phyloP scores from a whole-genome alignment of 2,797 vertebrate genomes.

The Fistularia commersonii region DNA sequence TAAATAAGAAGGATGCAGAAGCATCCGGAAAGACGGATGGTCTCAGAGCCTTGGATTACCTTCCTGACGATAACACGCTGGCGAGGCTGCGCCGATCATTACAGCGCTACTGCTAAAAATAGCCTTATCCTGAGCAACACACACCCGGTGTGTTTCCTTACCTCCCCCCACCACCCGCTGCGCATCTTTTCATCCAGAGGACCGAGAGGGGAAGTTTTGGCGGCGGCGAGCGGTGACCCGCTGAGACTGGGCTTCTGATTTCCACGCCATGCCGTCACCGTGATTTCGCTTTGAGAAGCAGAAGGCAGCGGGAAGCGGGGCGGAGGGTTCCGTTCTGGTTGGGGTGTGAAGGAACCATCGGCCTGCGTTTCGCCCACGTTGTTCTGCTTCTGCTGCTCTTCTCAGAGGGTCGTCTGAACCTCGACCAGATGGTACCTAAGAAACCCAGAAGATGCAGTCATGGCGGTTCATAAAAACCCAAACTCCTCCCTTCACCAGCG shows the following conservation, averaged over 20 bases:
- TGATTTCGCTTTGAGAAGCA: neutral
- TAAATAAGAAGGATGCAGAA: constrained; percentile 6
- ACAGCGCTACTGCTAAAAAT: constrained; percentile 18
- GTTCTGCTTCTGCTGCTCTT: too few species aligned
- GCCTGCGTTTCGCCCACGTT: too few species aligned
- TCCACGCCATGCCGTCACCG: constrained; percentile 3
- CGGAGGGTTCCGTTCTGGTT: too few species aligned
- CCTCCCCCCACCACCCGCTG: neutral
- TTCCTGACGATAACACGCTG: constrained; percentile 4
- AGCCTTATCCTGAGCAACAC: constrained; percentile 2
- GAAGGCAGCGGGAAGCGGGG: too few species aligned
- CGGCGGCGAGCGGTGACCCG: neutral
- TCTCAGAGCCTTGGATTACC: constrained; percentile 5
- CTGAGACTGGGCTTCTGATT: constrained; percentile 5
- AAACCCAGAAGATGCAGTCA: too few species aligned
- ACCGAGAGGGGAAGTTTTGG: neutral
- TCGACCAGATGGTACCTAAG: too few species aligned
- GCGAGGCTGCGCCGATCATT: constrained; percentile 1
- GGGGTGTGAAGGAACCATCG: too few species aligned
- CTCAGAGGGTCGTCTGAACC: too few species aligned
- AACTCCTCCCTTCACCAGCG: too few species aligned
- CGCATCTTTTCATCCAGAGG: constrained; percentile 3
- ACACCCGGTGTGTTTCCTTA: neutral
- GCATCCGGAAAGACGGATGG: neutral
- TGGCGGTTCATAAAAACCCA: too few species aligned